Conservation (phyloP, 2,888 invertebrate genomes). For the Polydrusus cervinus region DNA sequence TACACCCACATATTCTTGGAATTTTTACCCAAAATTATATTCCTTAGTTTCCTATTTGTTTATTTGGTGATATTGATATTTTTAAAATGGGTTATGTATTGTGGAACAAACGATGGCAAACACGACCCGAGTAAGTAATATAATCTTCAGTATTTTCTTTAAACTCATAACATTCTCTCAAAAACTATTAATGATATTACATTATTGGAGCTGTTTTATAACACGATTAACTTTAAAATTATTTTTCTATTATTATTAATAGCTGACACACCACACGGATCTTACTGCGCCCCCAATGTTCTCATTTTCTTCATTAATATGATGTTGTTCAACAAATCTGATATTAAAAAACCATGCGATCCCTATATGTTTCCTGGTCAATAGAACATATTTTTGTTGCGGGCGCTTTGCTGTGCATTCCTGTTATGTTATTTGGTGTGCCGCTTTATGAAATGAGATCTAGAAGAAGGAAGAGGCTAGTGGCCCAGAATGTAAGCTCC, state of each 20-base stretch:
- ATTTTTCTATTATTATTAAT: too few relatives aligned
- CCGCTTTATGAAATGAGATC: slow-evolving; percentile 78
- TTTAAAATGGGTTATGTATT: slow-evolving; percentile 89
- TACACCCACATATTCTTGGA: slow-evolving; percentile 83
- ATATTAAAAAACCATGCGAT: slow-evolving; percentile 70
- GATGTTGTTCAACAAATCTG: slow-evolving; percentile 75
- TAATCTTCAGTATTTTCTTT: too few relatives aligned
- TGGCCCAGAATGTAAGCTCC: slow-evolving; percentile 12
- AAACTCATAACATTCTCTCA: too few relatives aligned
- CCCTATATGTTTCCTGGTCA: slow-evolving; percentile 78
- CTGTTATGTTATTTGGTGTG: slow-evolving; percentile 85
- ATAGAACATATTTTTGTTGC: slow-evolving; percentile 77
- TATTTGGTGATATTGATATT: slow-evolving; percentile 91
- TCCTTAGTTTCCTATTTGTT: slow-evolving; percentile 87
- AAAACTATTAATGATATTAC: too few relatives aligned
- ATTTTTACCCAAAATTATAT: slow-evolving; percentile 92
- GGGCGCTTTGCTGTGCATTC: slow-evolving; percentile 81
- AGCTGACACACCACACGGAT: slow-evolving; percentile 64
- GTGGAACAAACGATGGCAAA: slow-evolving; percentile 71
- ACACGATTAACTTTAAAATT: too few relatives aligned
- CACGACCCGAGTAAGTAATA: slow-evolving; percentile 13
- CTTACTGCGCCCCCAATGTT: slow-evolving; percentile 82
- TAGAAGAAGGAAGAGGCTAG: slow-evolving; percentile 59
- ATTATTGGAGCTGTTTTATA: too few relatives aligned
- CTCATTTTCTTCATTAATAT: slow-evolving; percentile 87